Evolutionary conservation across 2,888 invertebrate genomes (phyloP).

Genomic region (Phania funesta): DNA sequence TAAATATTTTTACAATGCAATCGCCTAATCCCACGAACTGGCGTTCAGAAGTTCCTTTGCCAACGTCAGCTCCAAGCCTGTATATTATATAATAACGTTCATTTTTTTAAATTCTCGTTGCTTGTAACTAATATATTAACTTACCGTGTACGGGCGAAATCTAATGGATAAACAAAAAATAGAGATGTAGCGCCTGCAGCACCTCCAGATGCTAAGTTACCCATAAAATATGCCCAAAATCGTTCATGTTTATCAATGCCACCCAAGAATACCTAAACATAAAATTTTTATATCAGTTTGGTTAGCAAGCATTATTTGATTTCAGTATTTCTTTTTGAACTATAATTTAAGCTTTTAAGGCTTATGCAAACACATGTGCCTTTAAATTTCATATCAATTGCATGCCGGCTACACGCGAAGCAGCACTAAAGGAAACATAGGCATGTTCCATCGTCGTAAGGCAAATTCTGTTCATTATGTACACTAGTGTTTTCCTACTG

Average conservation of each 20-base stretch:
- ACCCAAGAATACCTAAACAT: slow-evolving; percentile 64
- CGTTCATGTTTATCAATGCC: slow-evolving; percentile 91
- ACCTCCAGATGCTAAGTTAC: slow-evolving; percentile 93
- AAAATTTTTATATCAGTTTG: not conserved
- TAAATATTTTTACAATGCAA: slow-evolving; percentile 90
- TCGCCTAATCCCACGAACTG: slow-evolving; percentile 93
- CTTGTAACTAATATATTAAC: not conserved
- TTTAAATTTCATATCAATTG: no score
- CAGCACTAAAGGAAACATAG: no score
- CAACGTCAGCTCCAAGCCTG: slow-evolving; percentile 86
- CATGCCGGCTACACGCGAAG: no score
- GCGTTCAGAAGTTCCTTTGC: slow-evolving; percentile 87
- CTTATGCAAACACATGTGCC: no score
- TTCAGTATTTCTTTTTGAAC: no score
- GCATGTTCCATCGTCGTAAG: no score
- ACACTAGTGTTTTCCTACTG: no score
- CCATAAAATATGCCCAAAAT: slow-evolving; percentile 90
- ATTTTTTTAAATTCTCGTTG: not conserved
- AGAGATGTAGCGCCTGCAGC: slow-evolving; percentile 94
- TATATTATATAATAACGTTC: not conserved
- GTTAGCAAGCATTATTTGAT: no score
- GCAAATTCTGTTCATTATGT: no score
- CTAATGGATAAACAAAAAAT: slow-evolving; percentile 94
- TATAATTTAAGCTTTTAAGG: no score
- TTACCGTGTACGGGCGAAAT: slow-evolving; percentile 91